Percentiles rank a stretch among this genome's conserved stretches.
phyloP scores from a whole-genome alignment of 2,888 invertebrate genomes.

The Nowickia ferox region DNA sequence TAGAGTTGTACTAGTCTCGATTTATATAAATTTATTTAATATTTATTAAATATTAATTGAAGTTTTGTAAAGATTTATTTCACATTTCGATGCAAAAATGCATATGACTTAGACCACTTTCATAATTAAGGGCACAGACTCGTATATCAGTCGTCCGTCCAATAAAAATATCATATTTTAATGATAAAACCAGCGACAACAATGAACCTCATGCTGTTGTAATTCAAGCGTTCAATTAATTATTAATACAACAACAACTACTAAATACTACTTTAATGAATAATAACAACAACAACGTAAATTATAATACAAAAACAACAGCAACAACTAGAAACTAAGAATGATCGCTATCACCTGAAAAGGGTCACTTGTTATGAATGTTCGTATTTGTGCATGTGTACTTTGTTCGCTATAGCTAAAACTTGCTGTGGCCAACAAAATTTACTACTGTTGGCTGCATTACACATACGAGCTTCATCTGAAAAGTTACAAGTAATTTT shows the following conservation, averaged over 20 bases:
- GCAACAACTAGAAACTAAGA: conserved; percentile 27
- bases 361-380: conserved; percentile 52
- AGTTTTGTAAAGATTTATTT: no score
- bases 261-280: conserved; percentile 59
- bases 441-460: conserved; percentile 3
- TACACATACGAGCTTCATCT: not conserved
- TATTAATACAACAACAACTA: conserved; percentile 24
- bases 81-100: no score
- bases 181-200: conserved; percentile 32
- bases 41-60: no score
- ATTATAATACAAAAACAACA: conserved; percentile 52
- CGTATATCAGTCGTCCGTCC: conserved; percentile 14
- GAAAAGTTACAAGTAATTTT: conserved; percentile 8
- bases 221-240: conserved; percentile 29
- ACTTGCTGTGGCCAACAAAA: conserved; percentile 36
- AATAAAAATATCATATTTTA: no score
- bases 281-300: conserved; percentile 54
- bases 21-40: no score
- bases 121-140: no score
- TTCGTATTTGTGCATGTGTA: conserved; percentile 14
- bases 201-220: conserved; percentile 47
- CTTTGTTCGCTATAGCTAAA: conserved; percentile 24
- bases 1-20: no score
- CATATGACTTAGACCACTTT: no score
- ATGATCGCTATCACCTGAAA: conserved; percentile 64